These are phyloP conservation scores for Anguilla megastoma DNA, from an alignment of 2,797 vertebrate genomes.

Conservation along the genomic window DNA sequence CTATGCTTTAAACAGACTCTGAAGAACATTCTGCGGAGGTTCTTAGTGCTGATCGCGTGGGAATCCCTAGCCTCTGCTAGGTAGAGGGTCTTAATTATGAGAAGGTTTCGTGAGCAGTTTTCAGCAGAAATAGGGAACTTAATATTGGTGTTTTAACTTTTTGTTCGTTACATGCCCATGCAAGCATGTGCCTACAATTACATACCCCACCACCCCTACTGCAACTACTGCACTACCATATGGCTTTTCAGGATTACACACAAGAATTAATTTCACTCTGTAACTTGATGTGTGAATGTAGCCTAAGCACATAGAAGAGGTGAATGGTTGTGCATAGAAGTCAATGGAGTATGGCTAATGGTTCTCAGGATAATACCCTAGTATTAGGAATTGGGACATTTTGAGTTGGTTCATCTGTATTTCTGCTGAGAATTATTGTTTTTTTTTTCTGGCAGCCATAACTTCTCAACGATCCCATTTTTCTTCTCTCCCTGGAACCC, in stretches of 20 bases:
- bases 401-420: neutral
- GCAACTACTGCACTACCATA: no score
- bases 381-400: neutral
- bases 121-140: no score
- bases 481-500: neutral
- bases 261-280: no score
- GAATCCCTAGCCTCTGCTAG: no score
- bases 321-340: neutral
- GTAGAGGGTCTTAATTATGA: no score
- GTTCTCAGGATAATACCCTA: neutral
- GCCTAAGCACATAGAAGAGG: neutral
- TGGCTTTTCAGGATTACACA: no score
- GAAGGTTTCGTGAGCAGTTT: no score
- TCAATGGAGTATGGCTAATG: neutral
- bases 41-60: neutral
- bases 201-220: no score
- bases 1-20: neutral
- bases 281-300: no score
- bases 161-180: no score
- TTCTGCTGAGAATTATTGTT: neutral
- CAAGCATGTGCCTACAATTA: no score
- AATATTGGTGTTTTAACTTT: no score
- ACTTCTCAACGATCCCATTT: neutral
- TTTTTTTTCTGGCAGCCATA: neutral
- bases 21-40: neutral